Evolutionary conservation across 1,140 invertebrate genomes (phyloP).

Genomic region (Melanaphis sacchari): DNA sequence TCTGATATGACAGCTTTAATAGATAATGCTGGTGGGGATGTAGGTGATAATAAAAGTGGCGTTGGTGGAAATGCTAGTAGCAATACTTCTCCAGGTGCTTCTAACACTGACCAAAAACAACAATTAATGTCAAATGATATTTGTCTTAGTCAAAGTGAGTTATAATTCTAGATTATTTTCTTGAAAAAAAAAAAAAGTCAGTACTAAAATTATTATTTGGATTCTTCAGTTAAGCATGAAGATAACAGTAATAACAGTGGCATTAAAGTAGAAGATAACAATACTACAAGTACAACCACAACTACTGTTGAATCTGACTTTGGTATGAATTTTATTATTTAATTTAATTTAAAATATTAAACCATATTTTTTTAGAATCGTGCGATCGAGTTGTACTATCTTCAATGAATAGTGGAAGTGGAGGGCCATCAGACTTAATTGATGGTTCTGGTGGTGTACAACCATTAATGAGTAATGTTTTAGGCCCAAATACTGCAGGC

Average conservation of each 20-base stretch:
- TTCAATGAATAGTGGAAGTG: constrained; percentile 27
- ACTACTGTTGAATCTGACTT: constrained; percentile 34
- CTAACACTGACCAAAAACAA: constrained; percentile 7
- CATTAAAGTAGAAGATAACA: constrained; percentile 50
- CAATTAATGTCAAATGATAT: constrained; percentile 42
- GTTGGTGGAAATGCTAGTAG: constrained; percentile 12
- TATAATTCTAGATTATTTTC: background rate
- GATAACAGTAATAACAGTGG: constrained; percentile 26
- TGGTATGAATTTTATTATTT: background rate
- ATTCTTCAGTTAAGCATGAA: constrained; percentile 44
- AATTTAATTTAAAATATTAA: background rate
- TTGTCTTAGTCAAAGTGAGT: constrained; percentile 38
- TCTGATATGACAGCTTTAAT: constrained; percentile 45
- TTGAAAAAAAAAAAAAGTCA: background rate
- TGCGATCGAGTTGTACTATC: constrained; percentile 16
- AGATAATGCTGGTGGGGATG: constrained; percentile 1
- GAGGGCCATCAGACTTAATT: constrained; percentile 8
- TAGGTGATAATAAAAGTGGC: constrained; percentile 28
- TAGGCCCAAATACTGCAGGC: constrained; percentile 74
- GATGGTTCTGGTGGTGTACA: constrained; percentile 34
- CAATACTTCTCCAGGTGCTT: constrained; percentile 37
- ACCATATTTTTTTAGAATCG: constrained; percentile 15
- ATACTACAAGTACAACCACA: background rate
- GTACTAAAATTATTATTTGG: background rate
- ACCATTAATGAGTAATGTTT: constrained; percentile 62